phyloP scores from a whole-genome alignment of 2,113 vertebrate genomes.

The Turdus rufiventris region DNA sequence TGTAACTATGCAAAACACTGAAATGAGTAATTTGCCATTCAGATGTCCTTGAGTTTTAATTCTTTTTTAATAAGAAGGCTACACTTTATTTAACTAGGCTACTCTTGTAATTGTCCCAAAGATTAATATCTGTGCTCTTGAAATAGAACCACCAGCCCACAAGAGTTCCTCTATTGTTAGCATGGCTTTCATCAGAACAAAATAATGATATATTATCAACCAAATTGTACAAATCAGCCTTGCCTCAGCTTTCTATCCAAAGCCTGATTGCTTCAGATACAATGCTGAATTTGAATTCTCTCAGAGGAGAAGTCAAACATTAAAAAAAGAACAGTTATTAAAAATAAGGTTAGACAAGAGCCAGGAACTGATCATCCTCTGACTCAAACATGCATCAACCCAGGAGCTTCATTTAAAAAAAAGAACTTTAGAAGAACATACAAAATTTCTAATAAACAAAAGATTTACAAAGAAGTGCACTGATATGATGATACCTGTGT shows the following conservation, averaged over 20 bases:
- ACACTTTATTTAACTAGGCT: background rate
- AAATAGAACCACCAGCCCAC: background rate
- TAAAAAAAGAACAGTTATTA: background rate
- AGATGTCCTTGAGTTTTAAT: background rate
- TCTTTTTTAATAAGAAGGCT: background rate
- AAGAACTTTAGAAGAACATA: background rate
- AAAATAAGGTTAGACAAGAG: background rate
- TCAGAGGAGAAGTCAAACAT: background rate
- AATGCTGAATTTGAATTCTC: background rate
- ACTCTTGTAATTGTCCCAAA: background rate
- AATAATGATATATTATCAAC: background rate
- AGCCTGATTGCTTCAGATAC: background rate
- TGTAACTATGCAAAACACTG: background rate
- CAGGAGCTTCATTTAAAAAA: rapidly evolving
- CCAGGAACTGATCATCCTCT: background rate
- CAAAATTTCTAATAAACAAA: background rate
- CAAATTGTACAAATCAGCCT: background rate
- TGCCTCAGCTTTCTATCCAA: background rate
- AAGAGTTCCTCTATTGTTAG: background rate
- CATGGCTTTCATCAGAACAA: background rate
- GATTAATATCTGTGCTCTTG: background rate
- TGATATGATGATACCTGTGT: conserved; percentile 78
- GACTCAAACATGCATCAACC: background rate
- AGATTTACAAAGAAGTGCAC: background rate
- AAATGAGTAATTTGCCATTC: background rate